Evolutionary conservation across 2,797 vertebrate species (phyloP), one percentile per base, ranked within the genome.

Genomic region (Mycteria americana): DNA sequence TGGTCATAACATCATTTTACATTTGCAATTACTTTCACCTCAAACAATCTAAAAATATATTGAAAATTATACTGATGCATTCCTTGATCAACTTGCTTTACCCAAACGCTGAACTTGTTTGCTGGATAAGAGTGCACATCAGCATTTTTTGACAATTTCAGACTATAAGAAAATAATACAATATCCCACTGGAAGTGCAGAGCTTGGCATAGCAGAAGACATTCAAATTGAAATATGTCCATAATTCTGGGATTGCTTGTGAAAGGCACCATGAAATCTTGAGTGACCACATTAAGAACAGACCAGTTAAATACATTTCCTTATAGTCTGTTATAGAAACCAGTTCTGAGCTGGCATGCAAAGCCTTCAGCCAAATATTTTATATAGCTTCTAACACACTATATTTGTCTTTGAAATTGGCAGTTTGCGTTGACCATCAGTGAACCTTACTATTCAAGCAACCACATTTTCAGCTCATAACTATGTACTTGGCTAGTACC

Each of bases 391-490:
- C 90, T 96, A 78, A 91, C 62, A 84, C 19, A 69, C 79, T 92
- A 56, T 92, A 92, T 94, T 95, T 94, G 46, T 94, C 93, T 91
- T 95, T 75, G 72, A 96, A 95, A 94, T 41, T 75, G 75, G 76
- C 88, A 95, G 85, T 89, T 97, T 94, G 80, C 2, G 3, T 6
- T 76, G 78, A 94, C 74, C 88, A 92, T 69, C 70, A 87, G 77
- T 46, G 78, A 96, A 93, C 57, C 63, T 91, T 88, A 53, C 31
- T 89, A 91, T 95, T 96, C 93, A 89, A 94, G 56, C 31, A 93
- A 92, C 92, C 88, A 76, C 79, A 91, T 91, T 94, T 95, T 85
- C 79, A 88, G 63, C 46, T 95, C 10, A 4, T 84, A 91, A 85
- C 70, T 88, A 72, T 57, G 33, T 25, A 64, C 75, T 92, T 93